A percentile compares a stretch with the other conserved stretches of the same genome.
phyloP scores from a whole-genome alignment of 2,888 invertebrate species.

The Lasioglossum malachurum region DNA sequence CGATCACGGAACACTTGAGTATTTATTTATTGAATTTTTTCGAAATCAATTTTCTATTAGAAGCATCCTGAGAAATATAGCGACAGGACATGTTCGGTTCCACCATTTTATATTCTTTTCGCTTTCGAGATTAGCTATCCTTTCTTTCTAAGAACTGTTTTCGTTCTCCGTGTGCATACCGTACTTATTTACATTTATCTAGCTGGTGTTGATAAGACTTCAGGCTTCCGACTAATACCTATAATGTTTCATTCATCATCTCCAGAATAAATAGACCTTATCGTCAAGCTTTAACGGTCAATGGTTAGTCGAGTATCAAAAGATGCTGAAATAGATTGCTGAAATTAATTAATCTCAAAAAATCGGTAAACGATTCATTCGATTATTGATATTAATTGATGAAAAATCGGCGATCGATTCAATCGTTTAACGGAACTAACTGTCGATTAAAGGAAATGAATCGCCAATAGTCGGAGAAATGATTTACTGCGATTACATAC shows the following conservation, averaged over 20 bases:
- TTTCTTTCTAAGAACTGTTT: not conserved
- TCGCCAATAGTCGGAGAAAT: no score
- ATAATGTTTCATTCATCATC: not conserved
- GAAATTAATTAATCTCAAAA: no score
- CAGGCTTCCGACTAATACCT: not conserved
- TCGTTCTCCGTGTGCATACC: not conserved
- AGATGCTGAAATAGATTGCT: no score
- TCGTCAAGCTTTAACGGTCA: no score
- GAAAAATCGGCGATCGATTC: no score
- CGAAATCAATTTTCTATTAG: not conserved
- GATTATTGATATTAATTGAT: not conserved
- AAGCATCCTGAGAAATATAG: not conserved
- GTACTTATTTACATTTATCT: not conserved
- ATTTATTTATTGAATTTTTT: not conserved
- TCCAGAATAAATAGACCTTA: no score
- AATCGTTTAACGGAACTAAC: no score
- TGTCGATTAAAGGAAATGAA: no score
- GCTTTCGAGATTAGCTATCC: not conserved
- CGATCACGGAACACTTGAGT: no score
- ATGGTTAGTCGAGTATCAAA: no score
- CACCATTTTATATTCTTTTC: not conserved
- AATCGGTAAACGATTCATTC: not conserved
- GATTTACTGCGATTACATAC: no score
- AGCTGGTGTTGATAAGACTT: not conserved
- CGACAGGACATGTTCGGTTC: not conserved